Evolutionary conservation across 1,140 invertebrate species (phyloP).

Genomic region (Colletes latitarsis): DNA sequence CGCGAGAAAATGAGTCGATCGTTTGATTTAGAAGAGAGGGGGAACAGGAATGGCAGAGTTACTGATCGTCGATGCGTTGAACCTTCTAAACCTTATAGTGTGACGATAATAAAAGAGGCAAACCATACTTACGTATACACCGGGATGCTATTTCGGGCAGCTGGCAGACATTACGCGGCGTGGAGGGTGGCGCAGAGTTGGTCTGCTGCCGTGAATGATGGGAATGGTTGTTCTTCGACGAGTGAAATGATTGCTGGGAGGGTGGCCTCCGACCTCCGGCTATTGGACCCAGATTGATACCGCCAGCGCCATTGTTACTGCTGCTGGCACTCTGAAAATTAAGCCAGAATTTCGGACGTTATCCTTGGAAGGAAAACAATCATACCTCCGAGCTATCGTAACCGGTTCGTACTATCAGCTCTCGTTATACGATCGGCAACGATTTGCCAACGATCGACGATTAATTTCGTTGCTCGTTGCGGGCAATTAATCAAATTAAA

Average conservation of each 20-base stretch:
- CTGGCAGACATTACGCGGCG: conserved; percentile 66
- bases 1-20: no score
- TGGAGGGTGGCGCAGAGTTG: conserved; percentile 56
- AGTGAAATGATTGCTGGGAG: conserved; percentile 77
- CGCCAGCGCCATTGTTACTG: conserved; percentile 69
- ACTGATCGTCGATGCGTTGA: no score
- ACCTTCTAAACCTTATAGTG: no score
- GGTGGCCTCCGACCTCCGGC: conserved; percentile 62
- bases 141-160: conserved; percentile 67
- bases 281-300: conserved; percentile 63
- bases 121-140: conserved; percentile 74
- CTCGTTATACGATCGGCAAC: no score
- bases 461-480: no score
- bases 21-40: no score
- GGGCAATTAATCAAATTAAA: no score
- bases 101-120: background rate
- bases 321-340: conserved; percentile 71
- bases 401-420: no score
- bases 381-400: background rate
- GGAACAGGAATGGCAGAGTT: no score
- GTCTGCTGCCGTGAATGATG: conserved; percentile 66
- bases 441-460: no score
- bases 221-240: conserved; percentile 75
- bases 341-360: background rate
- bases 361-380: background rate